Conservation (phyloP, 1,140 invertebrate species). For the Nixonia krombeini region DNA sequence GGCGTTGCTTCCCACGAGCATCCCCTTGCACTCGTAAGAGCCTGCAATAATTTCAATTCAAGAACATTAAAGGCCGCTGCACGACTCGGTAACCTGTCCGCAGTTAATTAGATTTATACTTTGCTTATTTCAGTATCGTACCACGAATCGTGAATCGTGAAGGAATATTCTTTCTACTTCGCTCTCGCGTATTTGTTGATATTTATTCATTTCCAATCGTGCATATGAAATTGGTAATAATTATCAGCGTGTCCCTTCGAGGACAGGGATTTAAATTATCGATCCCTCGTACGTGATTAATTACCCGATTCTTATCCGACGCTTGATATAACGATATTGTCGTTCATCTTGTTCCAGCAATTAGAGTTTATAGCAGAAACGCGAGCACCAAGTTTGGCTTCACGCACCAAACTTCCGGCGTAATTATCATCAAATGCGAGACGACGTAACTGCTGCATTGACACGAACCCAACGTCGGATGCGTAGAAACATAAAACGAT, state of each 20-base stretch:
- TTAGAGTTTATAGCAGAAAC: too few relatives aligned
- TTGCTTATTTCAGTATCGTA: conserved; percentile 42
- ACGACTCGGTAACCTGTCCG: conserved; percentile 40
- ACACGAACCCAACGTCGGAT: too few relatives aligned
- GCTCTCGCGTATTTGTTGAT: conserved; percentile 21
- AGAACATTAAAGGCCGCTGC: conserved; percentile 40
- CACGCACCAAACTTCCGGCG: too few relatives aligned
- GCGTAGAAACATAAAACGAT: background rate
- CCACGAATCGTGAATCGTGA: conserved; percentile 21
- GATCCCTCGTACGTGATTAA: too few relatives aligned
- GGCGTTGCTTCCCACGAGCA: conserved; percentile 91
- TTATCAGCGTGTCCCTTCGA: conserved; percentile 16
- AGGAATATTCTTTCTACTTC: conserved; percentile 11
- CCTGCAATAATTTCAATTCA: conserved; percentile 71
- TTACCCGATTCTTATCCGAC: too few relatives aligned
- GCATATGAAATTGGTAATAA: conserved; percentile 41
- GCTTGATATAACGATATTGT: too few relatives aligned
- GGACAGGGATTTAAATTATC: background rate
- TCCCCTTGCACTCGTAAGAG: conserved; percentile 79
- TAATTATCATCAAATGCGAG: too few relatives aligned
- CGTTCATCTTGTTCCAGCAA: too few relatives aligned
- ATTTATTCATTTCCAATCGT: conserved; percentile 34
- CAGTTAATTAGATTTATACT: conserved; percentile 61
- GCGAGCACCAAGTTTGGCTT: too few relatives aligned
- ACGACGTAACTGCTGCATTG: too few relatives aligned